phyloP scores from a whole-genome alignment of 2,888 invertebrate species.

The Tupiocoris notatus region DNA sequence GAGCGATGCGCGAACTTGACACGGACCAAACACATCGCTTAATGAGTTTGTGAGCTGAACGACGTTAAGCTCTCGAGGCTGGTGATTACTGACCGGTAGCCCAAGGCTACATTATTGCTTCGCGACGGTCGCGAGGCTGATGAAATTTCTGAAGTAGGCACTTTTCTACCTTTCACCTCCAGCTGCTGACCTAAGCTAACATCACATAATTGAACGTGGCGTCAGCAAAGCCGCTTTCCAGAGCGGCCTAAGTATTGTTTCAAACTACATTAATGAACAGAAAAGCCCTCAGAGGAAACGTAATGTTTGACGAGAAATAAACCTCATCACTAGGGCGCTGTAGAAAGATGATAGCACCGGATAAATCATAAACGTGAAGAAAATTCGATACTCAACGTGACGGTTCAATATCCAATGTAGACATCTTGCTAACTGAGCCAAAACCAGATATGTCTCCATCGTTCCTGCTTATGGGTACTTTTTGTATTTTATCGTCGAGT shows the following conservation, averaged over 20 bases:
- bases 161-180: neutral
- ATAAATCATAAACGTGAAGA: no score
- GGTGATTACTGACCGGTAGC: neutral
- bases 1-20: neutral
- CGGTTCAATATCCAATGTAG: no score
- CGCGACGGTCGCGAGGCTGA: neutral
- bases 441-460: no score
- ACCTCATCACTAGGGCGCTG: no score
- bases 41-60: neutral
- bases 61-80: neutral
- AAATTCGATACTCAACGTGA: no score
- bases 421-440: no score
- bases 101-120: neutral
- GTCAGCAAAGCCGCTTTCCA: neutral
- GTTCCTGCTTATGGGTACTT: no score
- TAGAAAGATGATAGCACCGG: no score
- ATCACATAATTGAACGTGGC: neutral
- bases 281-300: no score
- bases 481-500: no score
- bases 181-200: neutral
- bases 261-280: neutral
- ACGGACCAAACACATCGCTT: neutral
- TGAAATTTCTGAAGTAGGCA: neutral
- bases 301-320: no score
- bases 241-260: neutral